Evolutionary conservation across 1,140 invertebrate species (phyloP), one percentile per base, ranked within the genome.

Genomic region (Hylaeus anthracinus): DNA sequence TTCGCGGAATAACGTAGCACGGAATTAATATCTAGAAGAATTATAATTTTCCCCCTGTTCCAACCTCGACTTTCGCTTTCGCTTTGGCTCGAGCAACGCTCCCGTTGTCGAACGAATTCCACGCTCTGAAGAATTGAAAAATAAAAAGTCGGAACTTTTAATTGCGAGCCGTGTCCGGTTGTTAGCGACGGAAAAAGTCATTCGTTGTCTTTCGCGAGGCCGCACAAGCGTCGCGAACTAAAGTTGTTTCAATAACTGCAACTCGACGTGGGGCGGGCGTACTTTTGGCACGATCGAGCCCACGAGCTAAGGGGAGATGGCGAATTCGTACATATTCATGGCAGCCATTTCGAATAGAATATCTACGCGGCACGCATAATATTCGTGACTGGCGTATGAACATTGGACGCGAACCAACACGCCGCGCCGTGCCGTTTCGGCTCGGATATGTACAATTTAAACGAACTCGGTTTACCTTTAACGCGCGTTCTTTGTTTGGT

Each of bases 321-420:
- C 26, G 9, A 56, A 55, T 60, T 43, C 64, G 45, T 80, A 60
- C 78, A 80, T 80, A 80, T 80, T 80, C 78, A 80, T 74, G 72
- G 55, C 63, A 56, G 56, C 78, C 64, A 61, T 80, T 80, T 67
- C 78, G 64, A 80, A 80, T 80, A 74, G 72, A 80, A 80, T 80
- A 74, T 74, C 61, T 80, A 80, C 78, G 78, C 78, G 78, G 5
- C 45, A 51, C 65, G 78, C 78, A 80, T 80, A 80, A 80, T 74
- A 74, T 67, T 65, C 72, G 72, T 48, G 26, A 26, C 41, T 15
- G 43, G 70, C 12, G 77, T 79, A 79, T 79, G 77, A 79, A 65
- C 70, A 72, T 74, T 80, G 71, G 64, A 67, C 78, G 64, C 60
- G 64, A 74, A 74, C 64, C 71, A 80, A 66, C 71, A 79, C 48